These are phyloP conservation scores for Alviniconcha strummeri DNA, from an alignment of 2,888 invertebrate species.

Conservation along the genomic window DNA sequence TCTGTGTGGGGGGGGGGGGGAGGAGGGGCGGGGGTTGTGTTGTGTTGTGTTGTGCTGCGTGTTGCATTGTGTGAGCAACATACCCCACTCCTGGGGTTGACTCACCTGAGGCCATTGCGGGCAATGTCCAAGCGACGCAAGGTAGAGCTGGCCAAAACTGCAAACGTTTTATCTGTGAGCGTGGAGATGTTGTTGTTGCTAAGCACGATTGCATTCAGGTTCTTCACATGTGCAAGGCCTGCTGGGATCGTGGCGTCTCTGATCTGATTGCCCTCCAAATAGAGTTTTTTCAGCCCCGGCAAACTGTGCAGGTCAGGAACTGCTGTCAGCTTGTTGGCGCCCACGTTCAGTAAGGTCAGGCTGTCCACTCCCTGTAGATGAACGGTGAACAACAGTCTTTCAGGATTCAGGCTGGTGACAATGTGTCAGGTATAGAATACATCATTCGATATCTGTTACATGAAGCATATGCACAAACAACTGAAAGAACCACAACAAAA, in stretches of 20 bases:
- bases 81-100: conserved; percentile 13
- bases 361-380: conserved; percentile 11
- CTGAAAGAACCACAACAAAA: no score
- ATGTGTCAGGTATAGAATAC: not conserved
- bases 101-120: conserved; percentile 48
- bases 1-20: no score
- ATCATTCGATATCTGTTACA: no score
- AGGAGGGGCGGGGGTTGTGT: no score
- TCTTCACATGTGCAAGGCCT: conserved; percentile 37
- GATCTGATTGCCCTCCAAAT: conserved; percentile 54
- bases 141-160: conserved; percentile 39
- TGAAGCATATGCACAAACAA: no score
- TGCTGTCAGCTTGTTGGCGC: conserved; percentile 45
- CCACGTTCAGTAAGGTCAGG: conserved; percentile 46
- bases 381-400: not conserved
- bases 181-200: conserved; percentile 52
- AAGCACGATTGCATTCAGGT: conserved; percentile 45
- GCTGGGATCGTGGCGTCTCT: conserved; percentile 53
- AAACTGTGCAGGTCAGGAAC: conserved; percentile 48
- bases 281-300: conserved; percentile 44
- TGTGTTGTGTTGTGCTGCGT: no score
- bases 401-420: not conserved
- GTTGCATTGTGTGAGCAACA: no score
- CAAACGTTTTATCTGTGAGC: conserved; percentile 49
- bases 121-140: conserved; percentile 52